Base-by-base conservation (phyloP, 2,113 vertebrate species). In the Pterocles orientalis region DNA sequence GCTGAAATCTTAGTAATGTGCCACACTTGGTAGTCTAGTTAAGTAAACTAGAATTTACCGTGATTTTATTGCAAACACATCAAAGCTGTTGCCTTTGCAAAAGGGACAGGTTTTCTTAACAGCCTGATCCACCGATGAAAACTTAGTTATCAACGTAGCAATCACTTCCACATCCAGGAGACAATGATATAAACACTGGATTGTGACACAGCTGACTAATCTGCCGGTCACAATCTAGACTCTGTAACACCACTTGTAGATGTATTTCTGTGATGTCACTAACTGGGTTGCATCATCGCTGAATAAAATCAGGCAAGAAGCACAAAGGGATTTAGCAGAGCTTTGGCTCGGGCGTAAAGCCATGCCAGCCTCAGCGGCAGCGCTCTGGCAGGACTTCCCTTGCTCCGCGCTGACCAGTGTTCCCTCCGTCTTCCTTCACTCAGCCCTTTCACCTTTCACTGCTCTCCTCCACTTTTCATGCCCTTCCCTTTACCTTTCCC, bases 171-270 rank as follows among this genome's bases (percentile, higher is more conserved):
- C 58, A 8, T 86, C 83, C 57, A 69, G 85, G 66, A 94, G 95
- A 91, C 86, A 90, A 75, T 75, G 86, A 91, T 94, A 96, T 57
- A 96, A 96, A 96, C 94, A 95, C 14, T 0, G 51, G 88, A 33
- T 90, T 96, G 92, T 88, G 89, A 97, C 92, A 96, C 80, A 12
- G 0, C 91, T 93, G 95, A 94, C 76, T 96, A 96, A 97, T 69
- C 89, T 88, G 91, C 94, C 17, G 64, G 90, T 93, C 91, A 96
- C 88, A 91, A 93, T 86, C 92, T 90, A 87, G 82, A 62, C 71
- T 84, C 77, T 79, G 86, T 86, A 89, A 94, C 89, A 88, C 72
- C 88, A 58, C 75, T 51, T 88, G 87, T 84, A 94, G 92, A 82
- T 91, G 91, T 88, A 53, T 82, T 95, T 88, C 64, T 85, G 78